Base-by-base conservation (phyloP, 2,797 vertebrate species). In the Psittacula derbiana region DNA sequence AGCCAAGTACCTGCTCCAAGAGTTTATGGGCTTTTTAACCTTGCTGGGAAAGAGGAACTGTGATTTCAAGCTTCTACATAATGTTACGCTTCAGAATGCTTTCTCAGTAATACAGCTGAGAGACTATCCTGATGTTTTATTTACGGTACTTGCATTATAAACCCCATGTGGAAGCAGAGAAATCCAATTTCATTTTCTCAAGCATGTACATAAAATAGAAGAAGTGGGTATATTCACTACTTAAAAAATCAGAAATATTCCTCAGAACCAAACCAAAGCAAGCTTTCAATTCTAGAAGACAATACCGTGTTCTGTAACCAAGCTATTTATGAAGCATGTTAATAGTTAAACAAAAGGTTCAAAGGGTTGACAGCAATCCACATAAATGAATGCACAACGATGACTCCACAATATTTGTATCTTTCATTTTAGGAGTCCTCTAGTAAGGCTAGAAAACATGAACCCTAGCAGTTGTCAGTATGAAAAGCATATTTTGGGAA, bases 11-110 rank as follows among this genome's bases (percentile, higher is more conserved):
- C 90, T 85, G 65, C 52, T 92, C 41, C n/a, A 52, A 52, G 36
- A 64, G 24, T 49, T 80, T 62, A 64, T 43, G 55, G 41, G 90
- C 62, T 96, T 94, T 91, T 91, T 61, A 90, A 88, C 70, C 47
- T 70, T 9, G 0, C 40, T 49, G 24, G 64, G 31, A 72, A 72
- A 93, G 28, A 31, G 4, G 8, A 94, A 92, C 91, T 46, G 82
- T 41, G 23, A 91, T 80, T 93, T 89, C 67, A 64, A 71, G 69
- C 41, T 91, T 82, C 69, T 80, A 72, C n/a, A 49, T 43, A 64
- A 84, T 30, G 31, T 21, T 83, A 64, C 60, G 61, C 58, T 74
- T 96, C 84, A 76, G 50, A 83, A 83, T 16, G 30, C 41, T 73
- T 80, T 64, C 49, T 69, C 69, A 83, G 10, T 64, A 79, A 76